Evolutionary conservation across 2,888 invertebrate genomes (phyloP).

Genomic region (Phaonia tiefii): DNA sequence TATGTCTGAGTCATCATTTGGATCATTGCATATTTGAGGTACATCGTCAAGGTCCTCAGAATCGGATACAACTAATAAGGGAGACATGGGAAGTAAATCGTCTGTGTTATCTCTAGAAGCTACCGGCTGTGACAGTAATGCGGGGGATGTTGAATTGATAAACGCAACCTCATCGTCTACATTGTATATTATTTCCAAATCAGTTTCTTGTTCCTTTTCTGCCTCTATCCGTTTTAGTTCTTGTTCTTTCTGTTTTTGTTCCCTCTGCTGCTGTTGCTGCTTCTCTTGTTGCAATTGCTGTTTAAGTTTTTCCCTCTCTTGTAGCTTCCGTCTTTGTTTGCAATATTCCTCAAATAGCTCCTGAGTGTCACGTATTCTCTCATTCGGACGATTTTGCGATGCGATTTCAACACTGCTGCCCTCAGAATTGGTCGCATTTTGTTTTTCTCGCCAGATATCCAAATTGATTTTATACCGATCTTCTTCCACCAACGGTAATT

Average conservation of each 20-base stretch:
- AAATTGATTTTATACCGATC: slow-evolving; percentile 74
- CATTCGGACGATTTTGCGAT: slow-evolving; percentile 44
- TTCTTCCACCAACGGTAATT: slow-evolving; percentile 74
- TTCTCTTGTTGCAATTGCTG: background rate
- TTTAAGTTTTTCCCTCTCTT: slow-evolving; percentile 51
- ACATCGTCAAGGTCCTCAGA: slow-evolving; percentile 70
- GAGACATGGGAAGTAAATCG: slow-evolving; percentile 77
- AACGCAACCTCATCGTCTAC: slow-evolving; percentile 62
- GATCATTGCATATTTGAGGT: slow-evolving; percentile 55
- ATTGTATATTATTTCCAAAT: slow-evolving; percentile 46
- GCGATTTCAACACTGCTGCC: slow-evolving; percentile 58
- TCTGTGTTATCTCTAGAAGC: slow-evolving; percentile 71
- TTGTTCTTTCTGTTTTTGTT: slow-evolving; percentile 40
- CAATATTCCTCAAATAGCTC: slow-evolving; percentile 73
- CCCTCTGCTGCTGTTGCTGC: slow-evolving; percentile 19
- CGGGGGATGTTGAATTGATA: slow-evolving; percentile 39
- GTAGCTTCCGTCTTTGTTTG: slow-evolving; percentile 51
- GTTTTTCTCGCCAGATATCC: slow-evolving; percentile 72
- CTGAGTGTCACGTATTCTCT: slow-evolving; percentile 70
- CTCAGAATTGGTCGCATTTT: slow-evolving; percentile 62
- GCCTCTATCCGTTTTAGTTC: slow-evolving; percentile 37
- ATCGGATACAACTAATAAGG: slow-evolving; percentile 77
- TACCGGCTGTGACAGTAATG: background rate
- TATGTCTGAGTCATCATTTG: slow-evolving; percentile 45
- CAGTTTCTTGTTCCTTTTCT: slow-evolving; percentile 35